Conservation (phyloP, 2,113 vertebrate species). For the Camelus bactrianus region DNA sequence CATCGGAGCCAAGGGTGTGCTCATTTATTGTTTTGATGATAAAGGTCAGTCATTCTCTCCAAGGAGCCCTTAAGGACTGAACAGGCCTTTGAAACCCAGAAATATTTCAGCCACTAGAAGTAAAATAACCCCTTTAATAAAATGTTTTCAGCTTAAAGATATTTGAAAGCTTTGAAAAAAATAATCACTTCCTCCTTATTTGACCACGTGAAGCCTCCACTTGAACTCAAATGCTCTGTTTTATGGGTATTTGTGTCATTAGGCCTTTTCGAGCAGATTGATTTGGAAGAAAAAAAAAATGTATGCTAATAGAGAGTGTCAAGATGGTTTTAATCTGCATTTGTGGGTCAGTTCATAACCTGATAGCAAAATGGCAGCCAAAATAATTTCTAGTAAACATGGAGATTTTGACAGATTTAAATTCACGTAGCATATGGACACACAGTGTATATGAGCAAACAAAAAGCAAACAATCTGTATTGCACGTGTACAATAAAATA, state of each 20-base stretch:
- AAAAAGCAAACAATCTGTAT: not conserved
- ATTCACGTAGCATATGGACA: not conserved
- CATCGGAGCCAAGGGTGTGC: conserved; percentile 44
- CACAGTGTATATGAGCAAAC: not conserved
- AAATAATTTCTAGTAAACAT: not conserved
- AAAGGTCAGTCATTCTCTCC: conserved; percentile 73
- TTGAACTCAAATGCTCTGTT: conserved; percentile 61
- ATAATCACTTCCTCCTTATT: conserved; percentile 20
- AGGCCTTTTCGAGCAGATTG: conserved; percentile 8
- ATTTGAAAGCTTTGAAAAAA: conserved; percentile 41
- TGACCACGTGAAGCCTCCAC: conserved; percentile 52
- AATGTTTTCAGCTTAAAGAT: conserved; percentile 52
- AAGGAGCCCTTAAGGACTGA: conserved; percentile 68
- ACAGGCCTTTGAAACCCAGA: conserved; percentile 10
- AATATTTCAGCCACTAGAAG: conserved; percentile 40
- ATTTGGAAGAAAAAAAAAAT: conserved; percentile 1
- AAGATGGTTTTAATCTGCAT: conserved; percentile 26
- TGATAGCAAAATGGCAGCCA: not conserved
- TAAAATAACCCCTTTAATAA: conserved; percentile 70
- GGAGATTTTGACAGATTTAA: not conserved
- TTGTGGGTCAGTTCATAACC: not conserved
- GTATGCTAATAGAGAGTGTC: not conserved
- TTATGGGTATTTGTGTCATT: conserved; percentile 68
- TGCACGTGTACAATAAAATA: not conserved
- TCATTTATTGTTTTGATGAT: conserved; percentile 62